A percentile compares a stretch with the other conserved stretches of the same genome.
These are phyloP conservation scores for Musca vetustissima DNA, from an alignment of 1,140 invertebrate species.

Conservation along the genomic window DNA sequence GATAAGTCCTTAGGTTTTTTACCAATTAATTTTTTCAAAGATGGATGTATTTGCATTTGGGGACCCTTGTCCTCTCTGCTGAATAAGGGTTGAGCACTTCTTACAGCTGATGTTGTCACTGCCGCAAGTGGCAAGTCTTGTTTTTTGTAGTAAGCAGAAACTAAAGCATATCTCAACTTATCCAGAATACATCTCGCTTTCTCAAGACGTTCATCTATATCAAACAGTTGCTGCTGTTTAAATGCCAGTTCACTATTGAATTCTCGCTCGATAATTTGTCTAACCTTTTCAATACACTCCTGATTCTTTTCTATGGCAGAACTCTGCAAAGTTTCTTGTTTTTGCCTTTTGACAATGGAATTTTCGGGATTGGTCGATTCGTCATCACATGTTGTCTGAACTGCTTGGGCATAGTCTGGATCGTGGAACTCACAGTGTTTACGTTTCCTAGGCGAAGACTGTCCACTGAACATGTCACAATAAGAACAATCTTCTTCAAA, in stretches of 20 bases:
- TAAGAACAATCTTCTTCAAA: not conserved
- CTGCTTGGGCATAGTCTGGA: constrained; percentile 35
- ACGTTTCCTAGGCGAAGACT: constrained; percentile 40
- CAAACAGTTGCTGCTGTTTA: constrained; percentile 59
- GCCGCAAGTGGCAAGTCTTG: constrained; percentile 61
- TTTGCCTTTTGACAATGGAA: too few relatives aligned
- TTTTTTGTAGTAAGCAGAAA: constrained; percentile 69
- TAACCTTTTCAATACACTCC: not conserved
- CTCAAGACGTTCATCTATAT: constrained; percentile 64
- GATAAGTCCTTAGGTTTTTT: constrained; percentile 57
- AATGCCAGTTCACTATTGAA: constrained; percentile 60
- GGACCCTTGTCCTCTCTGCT: constrained; percentile 31
- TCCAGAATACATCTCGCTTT: constrained; percentile 68
- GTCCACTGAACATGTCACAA: constrained; percentile 8
- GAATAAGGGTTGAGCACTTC: constrained; percentile 39
- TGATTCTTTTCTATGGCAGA: not conserved
- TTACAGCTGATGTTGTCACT: constrained; percentile 56
- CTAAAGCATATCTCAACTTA: constrained; percentile 68
- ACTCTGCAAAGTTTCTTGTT: not conserved
- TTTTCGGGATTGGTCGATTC: not conserved
- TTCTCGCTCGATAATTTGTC: constrained; percentile 57
- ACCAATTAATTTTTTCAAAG: constrained; percentile 68
- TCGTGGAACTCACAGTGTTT: constrained; percentile 51
- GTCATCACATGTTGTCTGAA: not conserved
- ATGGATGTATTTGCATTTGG: constrained; percentile 72